Evolutionary conservation across 2,888 invertebrate species (phyloP).

Genomic region (Hermaeophaga mercurialis): DNA sequence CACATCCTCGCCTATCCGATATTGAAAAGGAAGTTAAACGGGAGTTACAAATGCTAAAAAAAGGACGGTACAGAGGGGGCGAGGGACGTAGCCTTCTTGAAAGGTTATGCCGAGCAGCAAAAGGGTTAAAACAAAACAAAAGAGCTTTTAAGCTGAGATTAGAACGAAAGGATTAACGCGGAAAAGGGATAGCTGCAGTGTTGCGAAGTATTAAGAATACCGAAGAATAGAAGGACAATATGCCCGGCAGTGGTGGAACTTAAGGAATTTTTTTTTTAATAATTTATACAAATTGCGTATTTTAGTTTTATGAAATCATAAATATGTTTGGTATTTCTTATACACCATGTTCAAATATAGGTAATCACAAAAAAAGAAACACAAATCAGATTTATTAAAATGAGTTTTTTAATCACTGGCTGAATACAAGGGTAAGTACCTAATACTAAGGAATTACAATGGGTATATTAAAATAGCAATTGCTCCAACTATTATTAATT

Average conservation of each 20-base stretch:
- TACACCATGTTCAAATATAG: too few species aligned
- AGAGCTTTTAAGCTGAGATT: constrained; percentile 55
- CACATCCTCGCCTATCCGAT: constrained; percentile 17
- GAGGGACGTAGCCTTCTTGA: constrained; percentile 39
- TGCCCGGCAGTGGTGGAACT: constrained; percentile 26
- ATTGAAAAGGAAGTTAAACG: constrained; percentile 30
- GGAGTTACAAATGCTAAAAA: constrained; percentile 32
- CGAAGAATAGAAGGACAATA: constrained; percentile 39
- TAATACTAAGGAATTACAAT: too few species aligned
- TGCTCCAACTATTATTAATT: too few species aligned
- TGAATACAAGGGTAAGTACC: too few species aligned
- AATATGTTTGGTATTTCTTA: too few species aligned
- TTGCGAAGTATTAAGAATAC: constrained; percentile 41
- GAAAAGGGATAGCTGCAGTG: constrained; percentile 43
- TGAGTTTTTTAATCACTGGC: too few species aligned
- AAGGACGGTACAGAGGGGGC: constrained; percentile 20
- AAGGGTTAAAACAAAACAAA: constrained; percentile 57
- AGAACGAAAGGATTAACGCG: constrained; percentile 50
- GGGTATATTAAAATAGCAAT: too few species aligned
- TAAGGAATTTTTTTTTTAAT: too few species aligned
- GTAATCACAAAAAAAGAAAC: too few species aligned
- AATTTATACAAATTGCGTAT: too few species aligned
- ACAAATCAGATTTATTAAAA: too few species aligned
- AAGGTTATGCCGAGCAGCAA: constrained; percentile 53
- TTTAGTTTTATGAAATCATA: too few species aligned